phyloP scores from a whole-genome alignment of 30 jellyfish, hydroid and myxozoan genomes.

The Clytia hemisphaerica region DNA sequence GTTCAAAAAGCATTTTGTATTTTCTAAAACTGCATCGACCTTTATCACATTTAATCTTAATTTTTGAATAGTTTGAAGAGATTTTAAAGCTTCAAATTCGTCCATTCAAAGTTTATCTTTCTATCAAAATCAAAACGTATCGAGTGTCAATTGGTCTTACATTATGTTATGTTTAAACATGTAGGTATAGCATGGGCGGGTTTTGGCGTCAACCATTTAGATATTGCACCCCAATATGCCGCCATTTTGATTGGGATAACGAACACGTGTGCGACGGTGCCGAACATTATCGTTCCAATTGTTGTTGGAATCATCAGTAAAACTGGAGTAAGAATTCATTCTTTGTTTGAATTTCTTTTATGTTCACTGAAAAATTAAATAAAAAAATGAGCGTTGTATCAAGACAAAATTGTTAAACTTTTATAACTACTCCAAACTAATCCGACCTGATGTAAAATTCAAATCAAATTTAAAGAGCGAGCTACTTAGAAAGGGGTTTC shows the following conservation, averaged over 20 bases:
- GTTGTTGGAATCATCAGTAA: constrained; percentile 69
- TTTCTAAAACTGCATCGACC: too few species aligned
- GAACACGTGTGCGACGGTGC: constrained; percentile 83
- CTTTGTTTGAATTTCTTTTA: not conserved
- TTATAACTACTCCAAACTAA: too few species aligned
- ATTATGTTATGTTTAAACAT: too few species aligned
- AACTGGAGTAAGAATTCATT: constrained; percentile 34
- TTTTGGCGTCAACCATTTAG: constrained; percentile 89
- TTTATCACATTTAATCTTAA: too few species aligned
- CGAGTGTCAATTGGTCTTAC: not conserved
- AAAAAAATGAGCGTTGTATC: not conserved
- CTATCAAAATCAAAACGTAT: not conserved
- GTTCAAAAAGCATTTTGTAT: too few species aligned
- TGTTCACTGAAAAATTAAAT: not conserved
- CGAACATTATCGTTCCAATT: constrained; percentile 75
- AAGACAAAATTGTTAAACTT: too few species aligned
- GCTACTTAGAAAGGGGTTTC: too few species aligned
- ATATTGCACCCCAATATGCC: constrained; percentile 88
- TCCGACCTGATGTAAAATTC: too few species aligned
- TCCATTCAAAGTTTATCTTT: not conserved
- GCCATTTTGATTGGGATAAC: constrained; percentile 84
- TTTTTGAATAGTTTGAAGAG: too few species aligned
- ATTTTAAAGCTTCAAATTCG: too few species aligned
- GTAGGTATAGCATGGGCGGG: constrained; percentile 98
- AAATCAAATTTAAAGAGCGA: not conserved